A percentile compares a stretch with the other conserved stretches of the same genome.
These are phyloP conservation scores for Maniola hyperantus DNA, from an alignment of 2,888 invertebrate genomes.

Conservation along the genomic window DNA sequence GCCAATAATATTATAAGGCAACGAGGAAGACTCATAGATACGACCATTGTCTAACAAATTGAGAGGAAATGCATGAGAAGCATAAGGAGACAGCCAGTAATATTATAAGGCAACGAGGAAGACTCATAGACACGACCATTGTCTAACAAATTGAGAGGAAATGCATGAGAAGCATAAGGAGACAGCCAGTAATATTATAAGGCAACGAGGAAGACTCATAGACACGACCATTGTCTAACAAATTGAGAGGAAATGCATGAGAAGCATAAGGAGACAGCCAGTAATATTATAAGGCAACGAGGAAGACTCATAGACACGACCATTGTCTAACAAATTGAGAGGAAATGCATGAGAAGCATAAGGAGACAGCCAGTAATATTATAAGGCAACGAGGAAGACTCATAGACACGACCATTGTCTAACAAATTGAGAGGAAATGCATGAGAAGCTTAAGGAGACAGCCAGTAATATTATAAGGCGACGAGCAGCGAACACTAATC, in stretches of 20 bases:
- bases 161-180: too few relatives aligned
- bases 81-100: constrained; percentile 21
- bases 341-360: background rate
- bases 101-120: constrained; percentile 35
- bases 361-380: constrained; percentile 26
- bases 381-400: constrained; percentile 34
- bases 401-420: too few relatives aligned
- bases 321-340: too few relatives aligned
- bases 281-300: too few relatives aligned
- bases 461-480: constrained; percentile 31
- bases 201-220: too few relatives aligned
- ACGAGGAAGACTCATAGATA: constrained; percentile 27
- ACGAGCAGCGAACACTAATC: constrained; percentile 38
- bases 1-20: constrained; percentile 31
- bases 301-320: too few relatives aligned
- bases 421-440: background rate
- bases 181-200: too few relatives aligned
- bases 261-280: too few relatives aligned
- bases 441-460: constrained; percentile 16
- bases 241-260: too few relatives aligned
- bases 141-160: background rate
- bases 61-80: background rate
- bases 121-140: background rate
- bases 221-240: too few relatives aligned
- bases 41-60: background rate